A percentile compares a stretch with the other conserved stretches of the same genome.
Evolutionary conservation across 2,797 vertebrate species (phyloP).

Genomic region (Lycodopsis pacificus): DNA sequence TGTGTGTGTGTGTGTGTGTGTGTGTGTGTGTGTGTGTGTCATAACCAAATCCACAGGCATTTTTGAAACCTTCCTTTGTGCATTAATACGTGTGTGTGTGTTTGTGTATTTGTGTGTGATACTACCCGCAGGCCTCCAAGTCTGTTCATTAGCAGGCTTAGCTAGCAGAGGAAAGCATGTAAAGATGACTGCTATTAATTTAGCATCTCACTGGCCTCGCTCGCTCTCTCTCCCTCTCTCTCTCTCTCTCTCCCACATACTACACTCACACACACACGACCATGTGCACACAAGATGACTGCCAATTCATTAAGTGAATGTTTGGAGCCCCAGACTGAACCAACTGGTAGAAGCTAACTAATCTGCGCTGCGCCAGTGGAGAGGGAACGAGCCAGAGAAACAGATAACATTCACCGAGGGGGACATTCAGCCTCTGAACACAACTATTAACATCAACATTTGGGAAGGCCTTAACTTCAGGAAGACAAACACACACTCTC

Average conservation of each 20-base stretch:
- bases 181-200: conserved; percentile 86
- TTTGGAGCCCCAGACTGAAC: conserved; percentile 79
- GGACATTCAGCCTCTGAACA: conserved; percentile 77
- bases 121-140: conserved; percentile 73
- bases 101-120: conserved; percentile 54
- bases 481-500: conserved; percentile 68
- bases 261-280: conserved; percentile 27
- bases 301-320: conserved; percentile 82
- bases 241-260: background rate
- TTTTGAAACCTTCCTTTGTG: conserved; percentile 46
- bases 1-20: background rate
- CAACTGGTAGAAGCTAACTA: conserved; percentile 80
- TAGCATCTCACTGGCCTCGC: conserved; percentile 78
- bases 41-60: conserved; percentile 61
- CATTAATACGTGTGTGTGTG: conserved; percentile 20
- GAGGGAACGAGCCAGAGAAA: conserved; percentile 77
- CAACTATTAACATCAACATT: conserved; percentile 80
- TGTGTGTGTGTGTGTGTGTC: conserved; percentile 18
- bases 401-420: conserved; percentile 79
- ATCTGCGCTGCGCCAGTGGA: conserved; percentile 79
- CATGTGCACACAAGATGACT: conserved; percentile 62
- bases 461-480: conserved; percentile 69
- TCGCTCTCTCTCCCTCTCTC: conserved; percentile 33
- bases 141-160: conserved; percentile 82
- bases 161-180: conserved; percentile 77